These are phyloP conservation scores for Menidia beryllina DNA, from an alignment of 2,113 vertebrate species.

Conservation along the genomic window DNA sequence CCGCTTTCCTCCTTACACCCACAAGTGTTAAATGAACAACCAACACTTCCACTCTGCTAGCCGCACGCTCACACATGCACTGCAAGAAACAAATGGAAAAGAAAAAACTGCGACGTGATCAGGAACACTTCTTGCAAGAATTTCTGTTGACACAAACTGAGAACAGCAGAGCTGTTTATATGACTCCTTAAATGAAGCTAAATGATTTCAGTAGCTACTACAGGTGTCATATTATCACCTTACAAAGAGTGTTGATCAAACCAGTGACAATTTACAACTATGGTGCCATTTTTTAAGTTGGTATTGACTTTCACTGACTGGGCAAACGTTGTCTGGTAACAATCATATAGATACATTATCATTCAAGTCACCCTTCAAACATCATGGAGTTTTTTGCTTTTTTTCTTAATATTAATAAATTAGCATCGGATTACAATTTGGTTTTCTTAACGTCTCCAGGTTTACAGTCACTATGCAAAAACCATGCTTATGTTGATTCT, in stretches of 20 bases:
- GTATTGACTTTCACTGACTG: not conserved
- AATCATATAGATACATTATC: too few species aligned
- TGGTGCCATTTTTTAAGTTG: not conserved
- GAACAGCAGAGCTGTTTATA: not conserved
- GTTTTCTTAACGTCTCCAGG: not conserved
- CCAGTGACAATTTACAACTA: not conserved
- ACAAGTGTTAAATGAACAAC: conserved; percentile 42
- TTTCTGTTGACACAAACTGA: not conserved
- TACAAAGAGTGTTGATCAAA: too few species aligned
- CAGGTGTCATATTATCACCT: not conserved
- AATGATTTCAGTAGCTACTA: not conserved
- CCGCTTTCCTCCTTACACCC: conserved; percentile 24
- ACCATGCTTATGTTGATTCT: too few species aligned
- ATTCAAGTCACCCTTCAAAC: too few species aligned
- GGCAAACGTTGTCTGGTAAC: not conserved
- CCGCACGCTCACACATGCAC: conserved; percentile 19
- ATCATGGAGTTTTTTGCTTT: too few species aligned
- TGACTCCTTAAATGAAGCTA: not conserved
- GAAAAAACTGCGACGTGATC: conserved; percentile 19
- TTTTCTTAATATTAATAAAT: too few species aligned
- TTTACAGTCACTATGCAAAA: not conserved
- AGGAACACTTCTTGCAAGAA: conserved; percentile 2
- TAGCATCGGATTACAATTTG: not conserved
- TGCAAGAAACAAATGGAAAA: conserved; percentile 21
- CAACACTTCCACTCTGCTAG: conserved; percentile 32